phyloP scores from a whole-genome alignment of 2,797 vertebrate species.

The Acipenser ruthenus region DNA sequence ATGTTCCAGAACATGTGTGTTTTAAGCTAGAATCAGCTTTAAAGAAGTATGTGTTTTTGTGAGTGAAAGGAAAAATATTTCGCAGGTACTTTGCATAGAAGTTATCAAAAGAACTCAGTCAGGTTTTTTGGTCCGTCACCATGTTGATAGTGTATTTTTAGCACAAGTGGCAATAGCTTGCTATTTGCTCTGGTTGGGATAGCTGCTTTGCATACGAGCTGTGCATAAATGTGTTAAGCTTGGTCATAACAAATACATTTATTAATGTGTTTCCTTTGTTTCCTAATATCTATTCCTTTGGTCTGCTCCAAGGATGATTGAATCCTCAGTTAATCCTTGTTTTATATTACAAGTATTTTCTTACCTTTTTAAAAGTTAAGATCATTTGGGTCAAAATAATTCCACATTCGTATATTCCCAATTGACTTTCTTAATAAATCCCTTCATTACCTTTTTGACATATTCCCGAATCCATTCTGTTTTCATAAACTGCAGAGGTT shows the following conservation, averaged over 20 bases:
- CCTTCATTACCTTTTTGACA: too few species aligned
- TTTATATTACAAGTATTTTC: too few species aligned
- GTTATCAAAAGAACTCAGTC: neutral
- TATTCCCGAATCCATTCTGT: too few species aligned
- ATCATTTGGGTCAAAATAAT: too few species aligned
- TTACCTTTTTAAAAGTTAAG: too few species aligned
- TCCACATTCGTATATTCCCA: too few species aligned
- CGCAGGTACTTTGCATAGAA: neutral
- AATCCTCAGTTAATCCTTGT: too few species aligned
- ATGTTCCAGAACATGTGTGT: too few species aligned
- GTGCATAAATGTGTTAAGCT: constrained; percentile 1
- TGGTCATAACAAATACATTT: constrained; percentile 5
- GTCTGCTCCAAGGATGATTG: neutral
- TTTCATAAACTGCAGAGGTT: too few species aligned
- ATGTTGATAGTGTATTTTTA: constrained; percentile 1
- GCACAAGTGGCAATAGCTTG: constrained; percentile 6
- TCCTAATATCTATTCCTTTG: constrained; percentile 10
- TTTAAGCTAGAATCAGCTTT: neutral
- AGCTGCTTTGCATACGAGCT: constrained; percentile 8
- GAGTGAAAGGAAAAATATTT: neutral
- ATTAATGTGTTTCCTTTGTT: constrained; percentile 24
- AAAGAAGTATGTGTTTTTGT: neutral
- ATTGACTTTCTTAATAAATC: too few species aligned
- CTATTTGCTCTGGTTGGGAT: constrained; percentile 4
- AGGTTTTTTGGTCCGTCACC: neutral